A percentile compares a stretch with the other conserved stretches of the same genome.
Conservation (phyloP, 2,113 vertebrate genomes). For the Xenopus laevis region DNA sequence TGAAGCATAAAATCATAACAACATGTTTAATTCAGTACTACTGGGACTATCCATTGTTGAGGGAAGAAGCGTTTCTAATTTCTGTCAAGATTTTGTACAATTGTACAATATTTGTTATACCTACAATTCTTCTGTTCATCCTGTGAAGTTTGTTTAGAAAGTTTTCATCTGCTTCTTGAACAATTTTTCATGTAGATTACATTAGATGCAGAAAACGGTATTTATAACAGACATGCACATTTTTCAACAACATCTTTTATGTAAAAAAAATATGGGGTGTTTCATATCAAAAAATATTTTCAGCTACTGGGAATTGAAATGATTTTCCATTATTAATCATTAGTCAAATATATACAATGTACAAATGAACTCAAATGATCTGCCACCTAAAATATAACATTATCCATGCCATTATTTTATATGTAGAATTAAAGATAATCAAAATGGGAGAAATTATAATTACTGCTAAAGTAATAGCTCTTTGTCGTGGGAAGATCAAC, state of each 20-base stretch:
- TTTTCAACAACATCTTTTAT: neutral
- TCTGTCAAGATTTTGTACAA: constrained; percentile 20
- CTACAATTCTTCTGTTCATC: constrained; percentile 3
- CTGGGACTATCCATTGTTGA: constrained; percentile 57
- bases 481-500: too few species aligned
- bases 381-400: too few species aligned
- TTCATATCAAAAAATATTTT: too few species aligned
- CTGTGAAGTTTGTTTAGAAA: neutral
- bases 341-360: too few species aligned
- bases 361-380: too few species aligned
- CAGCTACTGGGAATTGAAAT: too few species aligned
- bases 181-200: neutral
- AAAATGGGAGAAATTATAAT: too few species aligned
- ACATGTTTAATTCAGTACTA: constrained; percentile 59
- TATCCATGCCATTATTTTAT: too few species aligned
- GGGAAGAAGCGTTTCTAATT: constrained; percentile 50
- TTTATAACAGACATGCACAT: neutral
- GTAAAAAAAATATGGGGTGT: too few species aligned
- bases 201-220: neutral
- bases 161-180: neutral
- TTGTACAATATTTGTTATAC: constrained; percentile 32
- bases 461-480: too few species aligned
- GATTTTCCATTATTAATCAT: too few species aligned
- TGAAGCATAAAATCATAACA: constrained; percentile 56
- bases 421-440: too few species aligned